These are phyloP conservation scores for Myathropa florea DNA, from an alignment of 2,888 invertebrate genomes.

Conservation along the genomic window DNA sequence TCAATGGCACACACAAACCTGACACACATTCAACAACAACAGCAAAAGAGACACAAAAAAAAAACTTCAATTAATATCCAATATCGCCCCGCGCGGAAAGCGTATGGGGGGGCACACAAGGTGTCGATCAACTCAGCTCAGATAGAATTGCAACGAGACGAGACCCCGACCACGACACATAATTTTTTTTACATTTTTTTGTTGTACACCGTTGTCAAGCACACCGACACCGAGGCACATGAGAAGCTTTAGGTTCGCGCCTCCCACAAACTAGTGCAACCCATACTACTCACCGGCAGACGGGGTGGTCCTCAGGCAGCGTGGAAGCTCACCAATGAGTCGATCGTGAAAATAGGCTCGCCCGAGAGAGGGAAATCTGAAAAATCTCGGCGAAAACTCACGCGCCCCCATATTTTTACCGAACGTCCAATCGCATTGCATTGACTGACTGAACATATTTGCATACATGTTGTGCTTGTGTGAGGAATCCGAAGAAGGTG, in stretches of 20 bases:
- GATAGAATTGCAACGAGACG: constrained; percentile 12
- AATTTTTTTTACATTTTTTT: too few species aligned
- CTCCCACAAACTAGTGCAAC: constrained; percentile 35
- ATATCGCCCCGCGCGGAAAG: neutral
- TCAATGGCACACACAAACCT: constrained; percentile 10
- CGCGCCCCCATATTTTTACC: neutral
- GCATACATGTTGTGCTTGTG: neutral
- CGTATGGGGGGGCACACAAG: neutral
- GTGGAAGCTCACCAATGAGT: neutral
- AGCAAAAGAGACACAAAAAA: neutral
- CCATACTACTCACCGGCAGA: neutral
- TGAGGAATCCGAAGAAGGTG: neutral
- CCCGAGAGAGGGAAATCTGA: neutral
- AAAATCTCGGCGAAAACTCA: neutral
- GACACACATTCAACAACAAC: neutral
- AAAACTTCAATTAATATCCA: constrained; percentile 12
- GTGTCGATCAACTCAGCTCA: neutral
- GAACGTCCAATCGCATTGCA: neutral
- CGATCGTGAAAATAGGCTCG: neutral
- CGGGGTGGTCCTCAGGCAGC: constrained; percentile 22
- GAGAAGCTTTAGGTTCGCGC: constrained; percentile 30
- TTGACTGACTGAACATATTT: neutral
- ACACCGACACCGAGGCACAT: neutral
- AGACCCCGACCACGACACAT: too few species aligned
- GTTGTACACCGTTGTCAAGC: neutral